Conservation (phyloP, 2,113 vertebrate species). For the Peromyscus polionotus region DNA sequence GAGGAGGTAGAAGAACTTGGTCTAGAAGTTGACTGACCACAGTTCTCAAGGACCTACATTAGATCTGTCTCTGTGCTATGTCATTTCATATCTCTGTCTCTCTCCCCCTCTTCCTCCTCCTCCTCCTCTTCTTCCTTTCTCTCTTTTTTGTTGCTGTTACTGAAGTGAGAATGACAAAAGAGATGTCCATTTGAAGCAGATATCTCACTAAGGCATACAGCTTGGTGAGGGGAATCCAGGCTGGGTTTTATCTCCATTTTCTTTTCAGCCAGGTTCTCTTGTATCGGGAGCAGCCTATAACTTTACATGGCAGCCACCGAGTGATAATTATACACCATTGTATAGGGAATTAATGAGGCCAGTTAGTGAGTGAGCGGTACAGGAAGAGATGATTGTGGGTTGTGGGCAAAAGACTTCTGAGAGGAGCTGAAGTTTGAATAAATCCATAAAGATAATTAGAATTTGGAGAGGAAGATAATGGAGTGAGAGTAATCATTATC, state of each 20-base stretch:
- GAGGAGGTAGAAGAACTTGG: not conserved
- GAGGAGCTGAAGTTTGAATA: not conserved
- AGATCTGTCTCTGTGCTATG: not conserved
- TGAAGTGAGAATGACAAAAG: not conserved
- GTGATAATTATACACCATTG: not conserved
- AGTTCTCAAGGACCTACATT: not conserved
- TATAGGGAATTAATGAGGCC: not conserved
- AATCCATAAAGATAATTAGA: slow-evolving; percentile 15
- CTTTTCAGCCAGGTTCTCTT: not conserved
- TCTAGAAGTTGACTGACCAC: not conserved
- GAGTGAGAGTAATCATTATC: not conserved
- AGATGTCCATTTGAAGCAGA: not conserved
- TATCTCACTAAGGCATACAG: not conserved
- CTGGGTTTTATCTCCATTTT: not conserved
- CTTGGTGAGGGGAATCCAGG: not conserved
- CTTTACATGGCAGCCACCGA: not conserved
- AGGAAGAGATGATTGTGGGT: not conserved
- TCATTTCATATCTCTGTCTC: not conserved
- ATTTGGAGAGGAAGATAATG: slow-evolving; percentile 10
- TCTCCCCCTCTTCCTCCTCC: not conserved
- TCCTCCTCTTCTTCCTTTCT: not conserved
- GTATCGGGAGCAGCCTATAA: not conserved
- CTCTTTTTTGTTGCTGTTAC: not conserved
- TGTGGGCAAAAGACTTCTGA: not conserved
- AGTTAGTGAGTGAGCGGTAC: not conserved